A percentile compares a stretch with the other conserved stretches of the same genome.
These are phyloP conservation scores for Ovis aries DNA, from an alignment of 2,113 vertebrate genomes.

Conservation along the genomic window ARS-UI_Ramb_v3.0 NC_056076.1:33647501-33648000, in stretches of 20 bases:
- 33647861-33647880: background rate
- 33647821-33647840: background rate
- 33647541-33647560: background rate
- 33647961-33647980: background rate
- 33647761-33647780: background rate
- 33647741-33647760: background rate
- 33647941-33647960: background rate
- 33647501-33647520: background rate
- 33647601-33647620: constrained; percentile 45
- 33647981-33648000: background rate
- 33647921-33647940: background rate
- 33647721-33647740: constrained; percentile 13
- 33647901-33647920: background rate
- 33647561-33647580: background rate
- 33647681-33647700: constrained; percentile 4
- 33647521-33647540: background rate
- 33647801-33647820: background rate
- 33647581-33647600: background rate
- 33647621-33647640: background rate
- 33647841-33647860: background rate
- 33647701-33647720: constrained; percentile 7
- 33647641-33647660: constrained; percentile 18
- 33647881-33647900: background rate
- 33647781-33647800: background rate
- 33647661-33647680: constrained; percentile 9